phyloP scores from a whole-genome alignment of 2,797 vertebrate species.

The Microchirus variegatus region DNA sequence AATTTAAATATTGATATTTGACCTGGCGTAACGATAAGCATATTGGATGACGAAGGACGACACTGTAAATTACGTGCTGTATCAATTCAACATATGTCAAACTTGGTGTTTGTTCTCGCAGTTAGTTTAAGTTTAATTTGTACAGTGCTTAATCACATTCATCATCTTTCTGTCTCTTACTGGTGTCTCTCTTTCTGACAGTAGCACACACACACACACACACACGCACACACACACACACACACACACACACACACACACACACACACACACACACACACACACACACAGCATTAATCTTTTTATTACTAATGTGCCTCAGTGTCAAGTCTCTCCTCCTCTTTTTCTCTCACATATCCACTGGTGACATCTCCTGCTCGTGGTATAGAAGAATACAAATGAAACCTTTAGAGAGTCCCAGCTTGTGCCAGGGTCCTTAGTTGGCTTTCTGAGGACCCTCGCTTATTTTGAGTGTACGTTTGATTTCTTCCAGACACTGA shows the following conservation, averaged over 20 bases:
- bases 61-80: not conserved
- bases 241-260: constrained; percentile 5
- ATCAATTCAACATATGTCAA: not conserved
- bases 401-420: constrained; percentile 17
- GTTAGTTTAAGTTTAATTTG: too few species aligned
- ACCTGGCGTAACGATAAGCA: too few species aligned
- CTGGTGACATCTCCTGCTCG: constrained; percentile 1
- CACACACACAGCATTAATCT: constrained; percentile 14
- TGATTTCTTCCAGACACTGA: constrained; percentile 28
- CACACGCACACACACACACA: constrained; percentile 3
- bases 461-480: constrained; percentile 14
- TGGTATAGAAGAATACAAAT: constrained; percentile 22
- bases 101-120: not conserved
- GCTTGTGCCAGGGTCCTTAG: not conserved
- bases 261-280: not conserved
- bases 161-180: not conserved
- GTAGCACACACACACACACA: constrained; percentile 2
- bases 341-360: constrained; percentile 5
- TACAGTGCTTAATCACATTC: too few species aligned
- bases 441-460: constrained; percentile 16
- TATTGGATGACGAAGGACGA: too few species aligned
- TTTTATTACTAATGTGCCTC: constrained; percentile 20
- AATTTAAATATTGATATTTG: too few species aligned
- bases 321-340: constrained; percentile 8
- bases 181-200: not conserved